A percentile compares a stretch with the other conserved stretches of the same genome.
phyloP scores from a whole-genome alignment of 2,797 vertebrate genomes.

The Discoglossus pictus region DNA sequence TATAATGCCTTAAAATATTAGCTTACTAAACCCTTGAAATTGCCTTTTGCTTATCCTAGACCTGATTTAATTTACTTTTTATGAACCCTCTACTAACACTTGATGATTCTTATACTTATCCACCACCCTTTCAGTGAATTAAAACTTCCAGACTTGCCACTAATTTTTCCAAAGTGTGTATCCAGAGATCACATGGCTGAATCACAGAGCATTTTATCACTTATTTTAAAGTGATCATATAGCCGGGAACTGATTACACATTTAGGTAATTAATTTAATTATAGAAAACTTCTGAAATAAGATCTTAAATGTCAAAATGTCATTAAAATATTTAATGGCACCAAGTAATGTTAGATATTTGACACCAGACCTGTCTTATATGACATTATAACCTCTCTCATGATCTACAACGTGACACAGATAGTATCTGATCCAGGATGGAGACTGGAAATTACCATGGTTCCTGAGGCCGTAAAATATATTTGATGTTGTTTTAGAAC shows the following conservation, averaged over 20 bases:
- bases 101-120: too few species aligned
- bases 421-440: constrained; percentile 31
- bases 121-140: too few species aligned
- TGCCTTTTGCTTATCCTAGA: too few species aligned
- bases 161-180: too few species aligned
- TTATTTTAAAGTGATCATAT: neutral
- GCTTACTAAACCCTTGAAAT: too few species aligned
- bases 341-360: constrained; percentile 8
- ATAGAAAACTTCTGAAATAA: neutral
- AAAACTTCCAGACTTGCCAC: too few species aligned
- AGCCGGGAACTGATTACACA: neutral
- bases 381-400: neutral
- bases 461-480: constrained; percentile 17
- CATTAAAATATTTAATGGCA: constrained; percentile 22
- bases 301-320: neutral
- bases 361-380: constrained; percentile 6
- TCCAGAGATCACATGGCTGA: too few species aligned
- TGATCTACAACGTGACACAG: constrained; percentile 10
- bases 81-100: too few species aligned
- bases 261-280: neutral
- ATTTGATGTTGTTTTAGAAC: constrained; percentile 26
- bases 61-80: too few species aligned
- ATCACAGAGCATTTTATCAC: too few species aligned
- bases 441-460: constrained; percentile 20
- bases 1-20: too few species aligned